Conservation (phyloP, 2,888 invertebrate genomes). For the Anticlea derivata region DNA sequence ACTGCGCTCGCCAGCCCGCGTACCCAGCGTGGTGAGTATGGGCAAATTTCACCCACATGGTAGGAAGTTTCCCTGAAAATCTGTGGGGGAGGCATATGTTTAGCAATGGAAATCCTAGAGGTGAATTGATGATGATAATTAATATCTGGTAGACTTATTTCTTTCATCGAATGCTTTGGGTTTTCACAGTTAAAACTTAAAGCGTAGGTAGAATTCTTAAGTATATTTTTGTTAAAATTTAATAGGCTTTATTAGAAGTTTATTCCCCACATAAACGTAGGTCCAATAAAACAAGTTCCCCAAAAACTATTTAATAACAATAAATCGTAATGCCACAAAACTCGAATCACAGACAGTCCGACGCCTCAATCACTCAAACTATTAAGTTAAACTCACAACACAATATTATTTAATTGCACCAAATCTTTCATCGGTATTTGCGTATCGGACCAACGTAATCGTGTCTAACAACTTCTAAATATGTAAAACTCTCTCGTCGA, state of each 20-base stretch:
- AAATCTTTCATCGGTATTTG: constrained; percentile 53
- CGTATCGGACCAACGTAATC: constrained; percentile 66
- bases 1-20: too few species aligned
- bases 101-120: too few species aligned
- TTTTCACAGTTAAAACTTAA: too few species aligned
- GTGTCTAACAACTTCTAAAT: constrained; percentile 58
- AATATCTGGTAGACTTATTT: too few species aligned
- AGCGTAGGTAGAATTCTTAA: too few species aligned
- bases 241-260: constrained; percentile 5
- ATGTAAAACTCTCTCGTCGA: constrained; percentile 58
- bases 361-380: constrained; percentile 33
- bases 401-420: constrained; percentile 39
- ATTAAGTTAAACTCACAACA: constrained; percentile 38
- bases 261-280: constrained; percentile 14
- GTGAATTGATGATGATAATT: too few species aligned
- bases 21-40: too few species aligned
- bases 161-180: too few species aligned
- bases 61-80: too few species aligned
- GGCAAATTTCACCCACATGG: too few species aligned
- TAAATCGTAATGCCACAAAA: constrained; percentile 20
- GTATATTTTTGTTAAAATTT: too few species aligned
- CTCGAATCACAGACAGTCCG: constrained; percentile 31
- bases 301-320: constrained; percentile 23
- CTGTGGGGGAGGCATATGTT: too few species aligned
- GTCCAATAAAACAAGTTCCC: constrained; percentile 17